Evolutionary conservation across 1,140 invertebrate species (phyloP).

Genomic region (Aethina tumida): DNA sequence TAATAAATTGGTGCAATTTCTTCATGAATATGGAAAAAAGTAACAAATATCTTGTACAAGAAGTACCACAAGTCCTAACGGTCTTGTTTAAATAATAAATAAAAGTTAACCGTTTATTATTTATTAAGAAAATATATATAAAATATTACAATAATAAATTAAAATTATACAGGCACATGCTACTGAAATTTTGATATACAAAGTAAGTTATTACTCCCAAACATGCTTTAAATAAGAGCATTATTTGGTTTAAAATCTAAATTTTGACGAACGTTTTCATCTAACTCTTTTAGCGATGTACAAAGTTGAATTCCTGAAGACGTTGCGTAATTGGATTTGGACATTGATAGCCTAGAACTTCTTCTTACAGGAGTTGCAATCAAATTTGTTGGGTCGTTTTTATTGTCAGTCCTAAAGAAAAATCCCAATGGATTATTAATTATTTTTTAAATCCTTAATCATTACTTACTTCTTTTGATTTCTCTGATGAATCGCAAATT

Average conservation of each 20-base stretch:
- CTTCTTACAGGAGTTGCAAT: slow-evolving; percentile 31
- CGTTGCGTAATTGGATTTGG: slow-evolving; percentile 18
- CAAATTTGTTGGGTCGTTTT: slow-evolving; percentile 17
- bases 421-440: slow-evolving; percentile 8
- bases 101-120: too few relatives aligned
- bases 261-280: slow-evolving; percentile 9
- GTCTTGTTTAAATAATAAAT: too few relatives aligned
- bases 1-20: too few relatives aligned
- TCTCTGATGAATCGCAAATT: slow-evolving; percentile 42
- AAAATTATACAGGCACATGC: too few relatives aligned
- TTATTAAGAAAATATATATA: too few relatives aligned
- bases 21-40: too few relatives aligned
- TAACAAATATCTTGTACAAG: too few relatives aligned
- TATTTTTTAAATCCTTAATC: slow-evolving; percentile 2
- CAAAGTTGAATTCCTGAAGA: slow-evolving; percentile 22
- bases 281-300: slow-evolving; percentile 21
- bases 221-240: slow-evolving; percentile 15
- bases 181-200: too few relatives aligned
- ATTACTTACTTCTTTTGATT: slow-evolving; percentile 27
- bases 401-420: slow-evolving; percentile 16
- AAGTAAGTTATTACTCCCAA: too few relatives aligned
- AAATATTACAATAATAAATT: too few relatives aligned
- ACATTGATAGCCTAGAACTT: slow-evolving; percentile 30
- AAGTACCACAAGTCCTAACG: too few relatives aligned
- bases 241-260: slow-evolving; percentile 21